Base-by-base conservation (phyloP, 92 coral and sea anemone genomes). In the Phenganax stokvisi region DNA sequence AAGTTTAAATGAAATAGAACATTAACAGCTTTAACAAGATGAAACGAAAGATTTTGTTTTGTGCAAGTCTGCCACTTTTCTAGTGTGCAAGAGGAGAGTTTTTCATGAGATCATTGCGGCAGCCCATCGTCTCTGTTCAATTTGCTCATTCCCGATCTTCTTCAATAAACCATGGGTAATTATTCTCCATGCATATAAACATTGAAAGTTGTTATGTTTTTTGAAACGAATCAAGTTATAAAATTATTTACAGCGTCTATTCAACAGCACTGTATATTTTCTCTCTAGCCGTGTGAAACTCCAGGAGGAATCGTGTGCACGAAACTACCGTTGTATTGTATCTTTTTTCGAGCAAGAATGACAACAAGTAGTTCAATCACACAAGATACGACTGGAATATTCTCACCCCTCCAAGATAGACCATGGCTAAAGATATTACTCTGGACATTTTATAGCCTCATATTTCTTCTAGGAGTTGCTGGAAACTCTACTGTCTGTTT, bases 401-500 rank as follows among this genome's bases (percentile, higher is more conserved):
- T 9, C 53, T 20, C 62, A 15, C 59, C 83, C 51, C 17, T 79
- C 8, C 73, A 79, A 7, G 16, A 78, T 3, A 74, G 74, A 79
- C 56, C 58, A 28, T 79, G 83, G 83, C 29, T 79, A 12, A 79
- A 79, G 52, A 79, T 79, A 51, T 6, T 79, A 64, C 74, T 79
- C 8, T 79, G 83, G 74, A 62, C 28, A 12, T 47, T 90, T 7
- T 96, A 92, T 71, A 89, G 85, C 13, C 74, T 85, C 54, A 96
- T 96, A 81, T 96, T 96, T 68, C 59, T 89, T 4, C 74, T 96
- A 79, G 92, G 99, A 71, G 90, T 90, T 12, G 76, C 83, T 30
- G 99, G 99, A 15, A 96, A 96, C 80, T 81, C 91, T 1, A 76
- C 91, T 9, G 99, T 96, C 13, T 96, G 99, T 78, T 62, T 87